These are phyloP conservation scores for Zelleria hepariella DNA, from an alignment of 2,888 invertebrate species.

Conservation along the genomic window DNA sequence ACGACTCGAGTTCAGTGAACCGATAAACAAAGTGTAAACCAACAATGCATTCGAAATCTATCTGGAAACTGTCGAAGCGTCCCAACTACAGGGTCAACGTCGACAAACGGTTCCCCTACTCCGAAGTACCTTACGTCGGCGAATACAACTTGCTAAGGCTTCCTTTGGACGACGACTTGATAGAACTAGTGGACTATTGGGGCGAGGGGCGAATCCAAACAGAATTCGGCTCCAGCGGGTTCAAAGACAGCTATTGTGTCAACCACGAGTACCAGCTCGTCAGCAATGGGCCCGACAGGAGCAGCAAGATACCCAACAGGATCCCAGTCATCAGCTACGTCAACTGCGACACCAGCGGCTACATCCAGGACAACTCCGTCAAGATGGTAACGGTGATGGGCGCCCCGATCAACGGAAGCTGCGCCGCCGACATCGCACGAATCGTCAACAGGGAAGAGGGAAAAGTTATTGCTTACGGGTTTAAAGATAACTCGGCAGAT, in stretches of 20 bases:
- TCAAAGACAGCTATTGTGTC: slow-evolving; percentile 30
- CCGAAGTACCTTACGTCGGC: slow-evolving; percentile 34
- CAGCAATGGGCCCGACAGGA: slow-evolving; percentile 28
- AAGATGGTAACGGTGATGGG: slow-evolving; percentile 30
- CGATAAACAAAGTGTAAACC: background rate
- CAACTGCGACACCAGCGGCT: slow-evolving; percentile 29
- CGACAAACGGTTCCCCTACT: slow-evolving; percentile 30
- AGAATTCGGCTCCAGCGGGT: slow-evolving; percentile 22
- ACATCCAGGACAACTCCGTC: slow-evolving; percentile 30
- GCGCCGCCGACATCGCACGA: slow-evolving; percentile 32
- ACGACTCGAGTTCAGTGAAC: background rate
- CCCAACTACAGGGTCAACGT: slow-evolving; percentile 29
- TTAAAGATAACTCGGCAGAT: slow-evolving; percentile 17
- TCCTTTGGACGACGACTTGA: slow-evolving; percentile 17
- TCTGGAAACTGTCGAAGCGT: background rate
- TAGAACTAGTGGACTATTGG: slow-evolving; percentile 38
- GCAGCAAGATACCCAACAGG: slow-evolving; percentile 34
- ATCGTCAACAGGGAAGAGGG: slow-evolving; percentile 27
- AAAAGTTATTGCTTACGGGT: slow-evolving; percentile 28
- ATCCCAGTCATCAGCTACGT: slow-evolving; percentile 28
- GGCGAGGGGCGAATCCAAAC: slow-evolving; percentile 29
- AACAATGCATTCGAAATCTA: background rate
- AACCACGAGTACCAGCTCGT: slow-evolving; percentile 32
- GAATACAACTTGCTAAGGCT: slow-evolving; percentile 29
- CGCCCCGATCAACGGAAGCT: slow-evolving; percentile 31